Conservation (phyloP, 2,113 vertebrate species). For the Jacana jacana region DNA sequence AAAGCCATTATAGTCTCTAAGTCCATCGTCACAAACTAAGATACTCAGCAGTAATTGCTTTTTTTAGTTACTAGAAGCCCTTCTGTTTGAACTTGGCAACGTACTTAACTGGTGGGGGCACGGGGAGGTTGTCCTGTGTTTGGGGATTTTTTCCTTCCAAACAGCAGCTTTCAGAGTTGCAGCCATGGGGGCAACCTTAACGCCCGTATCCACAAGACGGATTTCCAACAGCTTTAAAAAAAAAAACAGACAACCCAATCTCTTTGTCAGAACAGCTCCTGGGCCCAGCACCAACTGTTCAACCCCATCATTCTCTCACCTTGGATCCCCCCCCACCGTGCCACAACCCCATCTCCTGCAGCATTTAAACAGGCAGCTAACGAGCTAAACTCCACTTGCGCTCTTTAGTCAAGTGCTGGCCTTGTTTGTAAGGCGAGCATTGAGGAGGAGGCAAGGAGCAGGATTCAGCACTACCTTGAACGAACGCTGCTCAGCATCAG, state of each 20-base stretch:
- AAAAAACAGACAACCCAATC: not conserved
- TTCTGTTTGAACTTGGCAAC: not conserved
- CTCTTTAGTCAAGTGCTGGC: not conserved
- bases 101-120: not conserved
- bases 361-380: not conserved
- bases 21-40: not conserved
- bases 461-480: not conserved
- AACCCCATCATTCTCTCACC: not conserved
- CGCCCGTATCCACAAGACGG: not conserved
- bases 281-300: not conserved
- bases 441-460: not conserved
- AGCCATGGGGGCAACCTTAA: not conserved
- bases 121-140: not conserved
- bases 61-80: not conserved
- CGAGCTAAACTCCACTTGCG: rapidly evolving
- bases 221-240: not conserved
- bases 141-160: not conserved
- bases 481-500: not conserved
- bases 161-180: not conserved
- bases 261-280: not conserved
- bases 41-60: not conserved
- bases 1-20: not conserved
- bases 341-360: not conserved
- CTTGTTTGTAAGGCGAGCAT: not conserved
- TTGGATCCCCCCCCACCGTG: not conserved